Percentiles rank a stretch among this genome's conserved stretches.
phyloP scores from a whole-genome alignment of 2,888 invertebrate genomes.

The Caenorhabditis zanzibari region DNA sequence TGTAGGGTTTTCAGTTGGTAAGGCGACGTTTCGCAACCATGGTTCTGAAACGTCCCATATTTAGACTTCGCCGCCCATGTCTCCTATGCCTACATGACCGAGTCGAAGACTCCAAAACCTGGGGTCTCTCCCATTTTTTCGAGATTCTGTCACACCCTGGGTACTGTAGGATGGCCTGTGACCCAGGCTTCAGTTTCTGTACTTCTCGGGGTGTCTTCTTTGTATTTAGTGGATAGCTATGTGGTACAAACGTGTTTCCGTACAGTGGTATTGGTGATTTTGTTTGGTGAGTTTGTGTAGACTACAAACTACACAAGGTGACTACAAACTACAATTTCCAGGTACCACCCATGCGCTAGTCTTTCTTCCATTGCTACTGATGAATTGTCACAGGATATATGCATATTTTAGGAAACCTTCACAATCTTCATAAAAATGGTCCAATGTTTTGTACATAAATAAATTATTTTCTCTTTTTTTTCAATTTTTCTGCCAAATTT shows the following conservation, averaged over 20 bases:
- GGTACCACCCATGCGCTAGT: constrained; percentile 78
- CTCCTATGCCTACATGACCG: constrained; percentile 79
- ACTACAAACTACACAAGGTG: background rate
- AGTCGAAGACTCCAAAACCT: constrained; percentile 39
- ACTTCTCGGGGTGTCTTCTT: constrained; percentile 75
- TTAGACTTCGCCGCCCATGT: constrained; percentile 80
- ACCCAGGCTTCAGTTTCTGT: constrained; percentile 77
- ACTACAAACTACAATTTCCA: constrained; percentile 29
- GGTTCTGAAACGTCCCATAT: no score
- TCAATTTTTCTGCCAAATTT: no score
- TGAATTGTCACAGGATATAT: constrained; percentile 62
- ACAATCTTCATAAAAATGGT: no score
- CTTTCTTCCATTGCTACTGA: constrained; percentile 76
- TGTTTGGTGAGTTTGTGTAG: constrained; percentile 70
- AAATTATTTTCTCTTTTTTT: no score
- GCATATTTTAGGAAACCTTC: constrained; percentile 39
- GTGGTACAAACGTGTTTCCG: constrained; percentile 81
- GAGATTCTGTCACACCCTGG: constrained; percentile 68
- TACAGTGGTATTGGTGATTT: constrained; percentile 77
- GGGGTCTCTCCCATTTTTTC: constrained; percentile 32
- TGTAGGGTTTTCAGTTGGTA: constrained; percentile 80
- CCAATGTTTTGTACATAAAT: no score
- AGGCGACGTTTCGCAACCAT: background rate
- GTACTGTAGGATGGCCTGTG: constrained; percentile 79
- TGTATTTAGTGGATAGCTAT: constrained; percentile 77